These are phyloP conservation scores for Henricia sp. DNA, from an alignment of 53 echinoderm and acorn worm species.

Conservation along the genomic window DNA sequence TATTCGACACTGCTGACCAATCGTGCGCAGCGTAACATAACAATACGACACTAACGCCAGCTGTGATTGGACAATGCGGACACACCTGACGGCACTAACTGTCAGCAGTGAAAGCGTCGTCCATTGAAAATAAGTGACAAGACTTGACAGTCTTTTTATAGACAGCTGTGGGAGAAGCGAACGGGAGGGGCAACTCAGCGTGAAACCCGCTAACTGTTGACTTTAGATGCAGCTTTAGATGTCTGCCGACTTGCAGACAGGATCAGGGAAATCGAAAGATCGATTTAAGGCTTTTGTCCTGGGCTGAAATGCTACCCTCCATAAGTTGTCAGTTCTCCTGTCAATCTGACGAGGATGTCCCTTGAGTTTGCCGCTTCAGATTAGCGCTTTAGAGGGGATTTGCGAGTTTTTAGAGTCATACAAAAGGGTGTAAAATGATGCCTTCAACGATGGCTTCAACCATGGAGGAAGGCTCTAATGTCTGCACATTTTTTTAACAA, in stretches of 20 bases:
- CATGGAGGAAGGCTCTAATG: too few relatives aligned
- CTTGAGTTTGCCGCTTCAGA: conserved; percentile 26
- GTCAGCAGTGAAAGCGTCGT: background rate
- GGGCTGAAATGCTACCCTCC: conserved; percentile 31
- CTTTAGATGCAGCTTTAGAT: conserved; percentile 31
- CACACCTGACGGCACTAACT: conserved; percentile 17
- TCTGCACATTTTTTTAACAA: too few relatives aligned
- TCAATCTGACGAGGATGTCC: background rate
- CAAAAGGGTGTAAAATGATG: conserved; percentile 56
- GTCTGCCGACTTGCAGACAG: conserved; percentile 31
- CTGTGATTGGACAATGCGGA: background rate
- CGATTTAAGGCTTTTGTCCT: conserved; percentile 21
- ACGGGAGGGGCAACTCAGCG: conserved; percentile 32
- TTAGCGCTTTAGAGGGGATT: conserved; percentile 1
- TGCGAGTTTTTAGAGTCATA: background rate
- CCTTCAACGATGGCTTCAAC: too few relatives aligned
- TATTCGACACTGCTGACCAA: background rate
- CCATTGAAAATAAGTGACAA: background rate
- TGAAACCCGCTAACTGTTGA: conserved; percentile 36
- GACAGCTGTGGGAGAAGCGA: conserved; percentile 29
- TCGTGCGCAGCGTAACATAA: background rate
- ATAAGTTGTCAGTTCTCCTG: background rate
- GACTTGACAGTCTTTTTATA: too few relatives aligned
- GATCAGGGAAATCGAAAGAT: background rate
- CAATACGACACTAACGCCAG: background rate